Conservation (phyloP, 1,140 invertebrate genomes). For the Microplitis demolitor region DNA sequence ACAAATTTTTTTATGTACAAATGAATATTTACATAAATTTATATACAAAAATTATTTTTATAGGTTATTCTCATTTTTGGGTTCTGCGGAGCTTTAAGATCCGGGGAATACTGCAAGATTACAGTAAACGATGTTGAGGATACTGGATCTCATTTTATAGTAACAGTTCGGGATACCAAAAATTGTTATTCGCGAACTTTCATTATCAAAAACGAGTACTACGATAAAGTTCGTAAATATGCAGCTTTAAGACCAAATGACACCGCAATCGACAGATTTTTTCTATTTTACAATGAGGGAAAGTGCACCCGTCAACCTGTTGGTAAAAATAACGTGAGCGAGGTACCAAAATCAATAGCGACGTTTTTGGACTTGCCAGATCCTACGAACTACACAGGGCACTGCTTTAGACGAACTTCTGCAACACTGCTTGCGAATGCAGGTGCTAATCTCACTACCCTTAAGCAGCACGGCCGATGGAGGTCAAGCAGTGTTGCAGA, state of each 20-base stretch:
- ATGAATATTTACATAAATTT: too few relatives aligned
- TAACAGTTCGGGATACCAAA: neutral
- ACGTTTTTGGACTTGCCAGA: neutral
- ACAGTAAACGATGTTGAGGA: neutral
- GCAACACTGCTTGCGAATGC: conserved; percentile 23
- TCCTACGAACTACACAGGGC: neutral
- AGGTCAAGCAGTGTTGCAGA: neutral
- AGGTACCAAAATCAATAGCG: neutral
- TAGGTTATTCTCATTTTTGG: neutral
- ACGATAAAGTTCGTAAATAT: neutral
- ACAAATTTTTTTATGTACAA: too few relatives aligned
- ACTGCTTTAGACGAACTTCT: conserved; percentile 43
- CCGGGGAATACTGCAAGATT: neutral
- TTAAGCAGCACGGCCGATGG: neutral
- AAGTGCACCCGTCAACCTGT: neutral
- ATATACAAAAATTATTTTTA: neutral
- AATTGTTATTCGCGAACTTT: neutral
- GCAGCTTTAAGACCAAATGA: neutral
- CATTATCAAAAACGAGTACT: neutral
- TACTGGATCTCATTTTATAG: neutral
- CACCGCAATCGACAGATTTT: conserved; percentile 6
- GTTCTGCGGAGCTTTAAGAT: neutral
- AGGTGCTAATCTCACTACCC: neutral
- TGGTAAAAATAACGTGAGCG: neutral
- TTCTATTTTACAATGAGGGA: conserved; percentile 26